These are phyloP conservation scores for Pyrrhura leucotis DNA, from an alignment of 2,797 vertebrate species.

Conservation along the genomic window DNA sequence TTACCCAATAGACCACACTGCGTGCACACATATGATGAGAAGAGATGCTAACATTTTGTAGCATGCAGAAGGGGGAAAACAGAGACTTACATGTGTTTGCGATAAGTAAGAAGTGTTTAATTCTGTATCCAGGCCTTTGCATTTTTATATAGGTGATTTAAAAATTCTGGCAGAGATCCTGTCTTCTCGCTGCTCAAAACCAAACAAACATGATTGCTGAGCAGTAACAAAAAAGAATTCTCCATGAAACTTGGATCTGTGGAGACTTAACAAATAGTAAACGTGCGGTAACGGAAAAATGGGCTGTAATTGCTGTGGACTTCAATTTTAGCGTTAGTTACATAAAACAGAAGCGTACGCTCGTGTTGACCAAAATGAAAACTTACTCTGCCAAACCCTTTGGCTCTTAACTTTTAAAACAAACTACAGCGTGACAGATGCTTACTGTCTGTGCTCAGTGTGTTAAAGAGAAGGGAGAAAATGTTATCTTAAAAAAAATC, in stretches of 20 bases:
- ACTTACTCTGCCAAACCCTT: background rate
- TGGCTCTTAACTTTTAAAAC: slow-evolving; percentile 49
- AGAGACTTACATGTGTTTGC: background rate
- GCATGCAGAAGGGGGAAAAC: background rate
- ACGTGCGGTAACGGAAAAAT: slow-evolving; percentile 50
- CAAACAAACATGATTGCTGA: background rate
- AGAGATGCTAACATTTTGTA: background rate
- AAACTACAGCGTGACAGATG: background rate
- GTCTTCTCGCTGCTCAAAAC: background rate
- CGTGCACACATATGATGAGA: background rate
- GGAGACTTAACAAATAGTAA: slow-evolving; percentile 35
- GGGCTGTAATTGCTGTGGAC: background rate
- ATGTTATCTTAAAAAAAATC: background rate
- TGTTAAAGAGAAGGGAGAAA: background rate
- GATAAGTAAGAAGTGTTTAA: slow-evolving; percentile 20
- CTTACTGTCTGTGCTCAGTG: background rate
- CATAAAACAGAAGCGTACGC: slow-evolving; percentile 28
- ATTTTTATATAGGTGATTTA: slow-evolving; percentile 38
- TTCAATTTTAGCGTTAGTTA: slow-evolving; percentile 28
- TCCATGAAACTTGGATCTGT: background rate
- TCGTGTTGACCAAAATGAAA: slow-evolving; percentile 48
- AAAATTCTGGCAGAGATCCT: slow-evolving; percentile 6
- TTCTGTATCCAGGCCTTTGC: background rate
- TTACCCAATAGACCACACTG: background rate
- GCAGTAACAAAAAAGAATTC: slow-evolving; percentile 24